Evolutionary conservation across 2,797 vertebrate genomes (phyloP).

Genomic region (Corythornis leucogaster): DNA sequence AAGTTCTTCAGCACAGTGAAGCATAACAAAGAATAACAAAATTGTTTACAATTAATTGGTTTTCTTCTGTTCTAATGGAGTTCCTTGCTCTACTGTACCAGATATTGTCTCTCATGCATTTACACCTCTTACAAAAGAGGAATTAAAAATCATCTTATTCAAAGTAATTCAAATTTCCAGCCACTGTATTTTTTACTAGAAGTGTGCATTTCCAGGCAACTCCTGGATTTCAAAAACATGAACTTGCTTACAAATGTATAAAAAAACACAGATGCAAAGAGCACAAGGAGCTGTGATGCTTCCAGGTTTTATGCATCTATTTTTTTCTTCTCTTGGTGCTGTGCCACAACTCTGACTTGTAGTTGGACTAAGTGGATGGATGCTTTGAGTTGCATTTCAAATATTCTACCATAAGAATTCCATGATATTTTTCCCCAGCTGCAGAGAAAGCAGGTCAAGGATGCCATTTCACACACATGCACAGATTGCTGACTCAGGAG

Average conservation of each 20-base stretch:
- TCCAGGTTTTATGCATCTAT: neutral
- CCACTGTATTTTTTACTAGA: neutral
- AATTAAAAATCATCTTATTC: neutral
- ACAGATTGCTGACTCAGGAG: conserved; percentile 4
- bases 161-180: neutral
- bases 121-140: neutral
- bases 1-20: neutral
- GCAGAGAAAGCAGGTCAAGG: neutral
- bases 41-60: neutral
- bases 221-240: neutral
- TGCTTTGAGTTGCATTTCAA: neutral
- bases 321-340: neutral
- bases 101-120: neutral
- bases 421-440: neutral
- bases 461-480: neutral
- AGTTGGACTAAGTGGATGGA: neutral
- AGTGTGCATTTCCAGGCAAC: neutral
- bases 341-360: neutral
- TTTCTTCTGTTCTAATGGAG: neutral
- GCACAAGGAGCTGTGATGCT: neutral
- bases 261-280: neutral
- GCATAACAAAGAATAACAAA: neutral
- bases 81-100: neutral
- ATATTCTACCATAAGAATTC: neutral
- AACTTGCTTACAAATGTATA: neutral